Base-by-base conservation (phyloP, 2,888 invertebrate species). In the Pyrocoelia pectoralis region DNA sequence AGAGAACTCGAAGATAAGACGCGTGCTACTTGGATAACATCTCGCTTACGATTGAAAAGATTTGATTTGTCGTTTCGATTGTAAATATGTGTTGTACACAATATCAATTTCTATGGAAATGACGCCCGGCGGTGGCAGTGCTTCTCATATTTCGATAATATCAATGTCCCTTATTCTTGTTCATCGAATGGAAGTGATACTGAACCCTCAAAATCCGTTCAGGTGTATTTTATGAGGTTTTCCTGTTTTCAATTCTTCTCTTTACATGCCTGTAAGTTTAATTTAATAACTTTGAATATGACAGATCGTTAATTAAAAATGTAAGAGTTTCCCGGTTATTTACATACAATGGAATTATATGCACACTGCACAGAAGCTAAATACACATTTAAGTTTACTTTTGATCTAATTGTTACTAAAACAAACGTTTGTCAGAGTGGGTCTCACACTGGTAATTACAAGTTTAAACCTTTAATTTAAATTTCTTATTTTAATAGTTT, bases 141-240 rank as follows among this genome's bases (percentile, higher is more conserved):
- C 54, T 55, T 33, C 56, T 57, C 56, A 13, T 19, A 55, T 54
- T 55, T 49, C 60, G 19, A 14, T 41, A 41, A 17, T 56, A 18
- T 29, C 29, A 17, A 46, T 46, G 46, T 46, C 46, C 33, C 46
- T 46, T 18, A 46, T 46, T 24, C 28, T 50, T 61, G 40, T 46
- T 48, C 33, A 49, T 38, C 12, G n/a, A 33, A 17, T 56, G 51
- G 14, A 53, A 56, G 41, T 56, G 61, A 61, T 46, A 61, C 41
- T 41, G 56, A 61, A 61, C 55, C 61, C 56, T 61, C 33, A 28
- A 61, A 61, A 61, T 61, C 61, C 51, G 61, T 43, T 56, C 56
- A 56, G 61, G 61, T 61, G 49, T 49, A 49, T 52, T 33, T 38
- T 33, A 46, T 18, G 17, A 46, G 46, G 46, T 46, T 46, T 46